These are phyloP conservation scores for Calidris pygmaea DNA, from an alignment of 2,113 vertebrate genomes.

Conservation along the genomic window DNA sequence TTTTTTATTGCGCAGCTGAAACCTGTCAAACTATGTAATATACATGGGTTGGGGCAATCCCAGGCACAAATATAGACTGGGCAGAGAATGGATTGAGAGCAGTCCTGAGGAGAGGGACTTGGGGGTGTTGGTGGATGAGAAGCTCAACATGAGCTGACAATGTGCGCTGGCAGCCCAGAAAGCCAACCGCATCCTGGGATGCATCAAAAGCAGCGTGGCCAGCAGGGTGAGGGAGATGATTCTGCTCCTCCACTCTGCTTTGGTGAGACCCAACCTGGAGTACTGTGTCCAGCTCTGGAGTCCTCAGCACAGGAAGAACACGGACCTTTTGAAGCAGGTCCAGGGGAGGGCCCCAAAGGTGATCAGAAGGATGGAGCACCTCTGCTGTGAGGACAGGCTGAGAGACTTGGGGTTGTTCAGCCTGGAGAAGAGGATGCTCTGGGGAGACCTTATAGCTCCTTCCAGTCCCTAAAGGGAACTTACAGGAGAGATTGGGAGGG, in stretches of 20 bases:
- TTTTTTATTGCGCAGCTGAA: not conserved
- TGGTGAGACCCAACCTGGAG: too few species aligned
- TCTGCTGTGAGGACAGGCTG: not conserved
- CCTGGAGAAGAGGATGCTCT: not conserved
- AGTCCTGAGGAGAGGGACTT: not conserved
- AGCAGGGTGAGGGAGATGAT: too few species aligned
- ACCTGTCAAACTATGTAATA: not conserved
- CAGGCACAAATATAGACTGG: not conserved
- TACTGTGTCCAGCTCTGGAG: too few species aligned
- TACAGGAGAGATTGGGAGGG: not conserved
- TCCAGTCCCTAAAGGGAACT: not conserved
- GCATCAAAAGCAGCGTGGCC: too few species aligned
- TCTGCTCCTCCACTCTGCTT: too few species aligned
- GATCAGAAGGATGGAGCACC: not conserved
- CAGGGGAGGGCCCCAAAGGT: not conserved
- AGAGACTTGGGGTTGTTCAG: not conserved
- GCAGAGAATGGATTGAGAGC: not conserved
- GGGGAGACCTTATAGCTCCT: not conserved
- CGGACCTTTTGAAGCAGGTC: not conserved
- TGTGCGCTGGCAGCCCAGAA: too few species aligned
- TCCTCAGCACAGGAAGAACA: not conserved
- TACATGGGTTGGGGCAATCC: not conserved
- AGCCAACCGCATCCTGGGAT: too few species aligned
- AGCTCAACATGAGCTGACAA: too few species aligned
- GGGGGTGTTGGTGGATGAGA: too few species aligned